Conservation (phyloP, 2,113 vertebrate species). For the Myiopsitta monachus region DNA sequence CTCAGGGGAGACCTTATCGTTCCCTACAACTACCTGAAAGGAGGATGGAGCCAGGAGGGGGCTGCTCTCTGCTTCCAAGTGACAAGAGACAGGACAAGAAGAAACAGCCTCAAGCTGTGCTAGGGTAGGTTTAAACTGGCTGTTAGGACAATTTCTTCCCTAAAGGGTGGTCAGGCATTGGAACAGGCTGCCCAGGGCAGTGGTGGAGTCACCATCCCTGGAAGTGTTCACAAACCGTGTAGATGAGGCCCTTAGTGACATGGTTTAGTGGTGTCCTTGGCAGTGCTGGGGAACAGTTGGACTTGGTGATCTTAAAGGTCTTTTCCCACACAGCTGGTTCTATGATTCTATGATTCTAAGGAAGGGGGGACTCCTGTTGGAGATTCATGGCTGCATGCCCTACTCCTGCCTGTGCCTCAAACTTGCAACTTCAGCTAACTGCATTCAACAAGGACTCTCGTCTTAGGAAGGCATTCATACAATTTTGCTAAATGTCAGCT, state of each 20-base stretch:
- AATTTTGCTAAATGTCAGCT: constrained; percentile 17
- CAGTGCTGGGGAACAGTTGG: neutral
- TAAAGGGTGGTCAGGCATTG: neutral
- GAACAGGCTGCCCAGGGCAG: neutral
- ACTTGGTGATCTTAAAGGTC: neutral
- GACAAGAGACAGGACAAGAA: neutral
- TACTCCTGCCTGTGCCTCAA: neutral
- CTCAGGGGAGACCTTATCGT: neutral
- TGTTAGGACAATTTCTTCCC: neutral
- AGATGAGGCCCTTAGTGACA: neutral
- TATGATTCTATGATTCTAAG: neutral
- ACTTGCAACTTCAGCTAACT: neutral
- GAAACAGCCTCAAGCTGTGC: rapidly evolving
- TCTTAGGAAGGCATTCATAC: neutral
- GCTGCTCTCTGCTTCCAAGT: neutral
- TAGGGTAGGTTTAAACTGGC: neutral
- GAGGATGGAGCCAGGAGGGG: neutral
- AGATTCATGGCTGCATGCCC: neutral
- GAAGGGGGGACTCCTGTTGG: neutral
- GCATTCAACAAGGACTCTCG: neutral
- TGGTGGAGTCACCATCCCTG: neutral
- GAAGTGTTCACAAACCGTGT: neutral
- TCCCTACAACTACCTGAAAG: neutral
- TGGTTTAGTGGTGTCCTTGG: neutral
- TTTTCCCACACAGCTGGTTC: neutral